phyloP scores from a whole-genome alignment of 2,113 vertebrate species.

The Xiphophorus hellerii region DNA sequence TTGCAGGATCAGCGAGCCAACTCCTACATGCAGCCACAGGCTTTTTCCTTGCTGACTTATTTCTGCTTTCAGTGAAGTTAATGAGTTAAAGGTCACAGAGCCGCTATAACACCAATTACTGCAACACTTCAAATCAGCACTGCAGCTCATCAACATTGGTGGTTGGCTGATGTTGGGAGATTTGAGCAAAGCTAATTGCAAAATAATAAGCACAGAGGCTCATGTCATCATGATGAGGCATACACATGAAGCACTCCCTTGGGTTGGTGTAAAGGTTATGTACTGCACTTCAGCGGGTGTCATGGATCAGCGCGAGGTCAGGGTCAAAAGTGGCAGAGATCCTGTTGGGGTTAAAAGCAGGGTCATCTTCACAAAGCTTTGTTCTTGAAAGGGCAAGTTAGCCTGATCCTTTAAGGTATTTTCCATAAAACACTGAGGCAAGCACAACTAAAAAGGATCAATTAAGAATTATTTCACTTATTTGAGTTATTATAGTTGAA shows the following conservation, averaged over 20 bases:
- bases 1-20: slow-evolving; percentile 56
- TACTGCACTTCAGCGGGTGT: slow-evolving; percentile 17
- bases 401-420: slow-evolving; percentile 3
- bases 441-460: neutral
- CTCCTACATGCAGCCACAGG: slow-evolving; percentile 23
- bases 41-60: slow-evolving; percentile 39
- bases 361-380: slow-evolving; percentile 25
- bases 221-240: slow-evolving; percentile 1
- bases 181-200: slow-evolving; percentile 54
- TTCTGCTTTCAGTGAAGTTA: slow-evolving; percentile 59
- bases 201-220: slow-evolving; percentile 61
- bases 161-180: slow-evolving; percentile 36
- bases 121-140: slow-evolving; percentile 60
- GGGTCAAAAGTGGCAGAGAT: neutral
- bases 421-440: slow-evolving; percentile 6
- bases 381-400: slow-evolving; percentile 10
- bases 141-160: slow-evolving; percentile 42
- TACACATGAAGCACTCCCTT: slow-evolving; percentile 24
- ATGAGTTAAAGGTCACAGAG: slow-evolving; percentile 71
- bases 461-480: neutral
- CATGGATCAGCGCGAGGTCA: slow-evolving; percentile 22
- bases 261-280: slow-evolving; percentile 37
- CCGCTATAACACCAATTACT: slow-evolving; percentile 72
- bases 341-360: slow-evolving; percentile 29
- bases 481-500: neutral